Conservation (phyloP, 1,140 invertebrate species). For the Euwallacea similis region DNA sequence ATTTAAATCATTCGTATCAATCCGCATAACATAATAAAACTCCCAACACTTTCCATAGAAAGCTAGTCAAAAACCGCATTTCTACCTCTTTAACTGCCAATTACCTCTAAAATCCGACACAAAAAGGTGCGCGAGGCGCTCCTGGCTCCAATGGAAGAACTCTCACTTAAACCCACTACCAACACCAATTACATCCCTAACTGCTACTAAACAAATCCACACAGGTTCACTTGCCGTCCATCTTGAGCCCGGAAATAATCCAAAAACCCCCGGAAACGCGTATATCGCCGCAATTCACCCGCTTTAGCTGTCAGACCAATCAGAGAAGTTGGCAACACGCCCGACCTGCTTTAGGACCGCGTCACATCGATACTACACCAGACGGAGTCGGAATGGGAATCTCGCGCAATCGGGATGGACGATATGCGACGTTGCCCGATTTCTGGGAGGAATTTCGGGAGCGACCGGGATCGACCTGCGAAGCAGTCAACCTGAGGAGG, state of each 20-base stretch:
- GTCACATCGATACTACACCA: constrained; percentile 40
- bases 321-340: constrained; percentile 27
- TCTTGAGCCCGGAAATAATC: no score
- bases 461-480: background rate
- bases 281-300: constrained; percentile 1
- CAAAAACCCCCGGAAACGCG: no score
- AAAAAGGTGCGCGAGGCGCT: constrained; percentile 21
- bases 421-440: constrained; percentile 19
- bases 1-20: no score
- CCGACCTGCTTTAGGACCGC: constrained; percentile 30
- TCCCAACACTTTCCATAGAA: no score
- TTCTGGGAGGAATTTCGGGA: constrained; percentile 5
- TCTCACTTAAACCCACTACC: constrained; percentile 8
- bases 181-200: no score
- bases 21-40: no score
- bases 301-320: constrained; percentile 32
- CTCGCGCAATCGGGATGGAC: constrained; percentile 29
- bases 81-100: no score
- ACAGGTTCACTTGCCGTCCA: no score
- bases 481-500: background rate
- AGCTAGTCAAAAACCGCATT: no score
- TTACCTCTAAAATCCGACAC: no score
- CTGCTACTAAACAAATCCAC: no score
- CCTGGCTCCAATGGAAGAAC: background rate
- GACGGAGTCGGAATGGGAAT: constrained; percentile 20